A percentile compares a stretch with the other conserved stretches of the same genome.
Conservation (phyloP, 2,888 invertebrate genomes). For the Calameuta filiformis region DNA sequence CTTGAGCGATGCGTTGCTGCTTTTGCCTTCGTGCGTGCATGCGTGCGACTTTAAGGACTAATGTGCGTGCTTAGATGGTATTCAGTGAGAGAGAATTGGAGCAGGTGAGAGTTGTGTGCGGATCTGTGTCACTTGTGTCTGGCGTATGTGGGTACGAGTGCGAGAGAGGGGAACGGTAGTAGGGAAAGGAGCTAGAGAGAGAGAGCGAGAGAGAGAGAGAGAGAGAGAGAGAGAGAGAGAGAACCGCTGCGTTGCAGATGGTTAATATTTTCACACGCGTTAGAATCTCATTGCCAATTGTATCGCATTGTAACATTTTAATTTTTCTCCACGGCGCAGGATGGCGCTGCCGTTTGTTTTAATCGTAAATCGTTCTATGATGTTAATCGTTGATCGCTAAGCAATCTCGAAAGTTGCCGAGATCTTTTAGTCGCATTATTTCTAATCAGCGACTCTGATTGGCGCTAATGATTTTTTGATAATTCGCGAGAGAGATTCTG, state of each 20-base stretch:
- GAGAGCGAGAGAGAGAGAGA: neutral
- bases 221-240: constrained; percentile 5
- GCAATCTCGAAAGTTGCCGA: neutral
- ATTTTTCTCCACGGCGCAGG: neutral
- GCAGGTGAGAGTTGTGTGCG: neutral
- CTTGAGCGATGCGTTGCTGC: neutral
- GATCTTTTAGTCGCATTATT: neutral
- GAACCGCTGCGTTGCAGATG: neutral
- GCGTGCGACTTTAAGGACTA: neutral
- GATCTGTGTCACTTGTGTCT: neutral
- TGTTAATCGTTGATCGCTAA: neutral
- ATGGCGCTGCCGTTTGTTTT: neutral
- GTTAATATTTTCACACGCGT: neutral
- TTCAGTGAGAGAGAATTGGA: neutral
- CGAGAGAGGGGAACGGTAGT: neutral
- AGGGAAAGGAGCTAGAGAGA: neutral
- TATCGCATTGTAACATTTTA: neutral
- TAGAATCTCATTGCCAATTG: neutral
- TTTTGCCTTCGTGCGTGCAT: neutral
- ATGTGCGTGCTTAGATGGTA: neutral
- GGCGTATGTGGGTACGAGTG: neutral
- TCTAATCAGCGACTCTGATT: neutral
- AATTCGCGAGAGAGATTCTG: constrained; percentile 22
- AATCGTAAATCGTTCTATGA: neutral
- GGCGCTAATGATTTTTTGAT: neutral